These are phyloP conservation scores for Meda fulgida DNA, from an alignment of 2,797 vertebrate genomes.

Conservation along the genomic window DNA sequence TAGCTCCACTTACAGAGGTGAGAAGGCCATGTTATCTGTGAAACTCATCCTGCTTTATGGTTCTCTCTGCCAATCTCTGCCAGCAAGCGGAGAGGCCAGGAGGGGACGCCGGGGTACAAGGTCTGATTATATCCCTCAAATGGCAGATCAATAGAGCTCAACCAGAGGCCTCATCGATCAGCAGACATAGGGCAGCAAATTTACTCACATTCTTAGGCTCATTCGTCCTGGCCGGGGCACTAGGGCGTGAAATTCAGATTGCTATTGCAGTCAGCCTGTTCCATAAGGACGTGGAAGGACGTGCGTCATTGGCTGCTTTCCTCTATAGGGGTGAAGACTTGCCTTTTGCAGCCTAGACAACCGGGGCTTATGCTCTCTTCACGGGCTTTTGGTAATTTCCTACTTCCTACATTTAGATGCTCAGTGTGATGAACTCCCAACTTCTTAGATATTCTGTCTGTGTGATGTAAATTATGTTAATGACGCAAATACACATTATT, in stretches of 20 bases:
- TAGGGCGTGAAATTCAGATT: constrained; percentile 82
- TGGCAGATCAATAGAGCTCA: constrained; percentile 78
- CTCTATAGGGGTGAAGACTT: constrained; percentile 64
- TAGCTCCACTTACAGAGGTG: constrained; percentile 39
- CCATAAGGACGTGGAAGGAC: constrained; percentile 75
- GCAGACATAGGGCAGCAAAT: constrained; percentile 74
- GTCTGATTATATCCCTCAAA: constrained; percentile 67
- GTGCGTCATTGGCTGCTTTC: constrained; percentile 74
- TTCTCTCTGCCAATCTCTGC: constrained; percentile 13
- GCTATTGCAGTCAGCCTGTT: constrained; percentile 81
- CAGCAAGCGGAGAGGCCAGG: not conserved
- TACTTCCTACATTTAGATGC: not conserved
- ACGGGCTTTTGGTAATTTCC: not conserved
- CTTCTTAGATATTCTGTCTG: not conserved
- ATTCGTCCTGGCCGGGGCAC: constrained; percentile 71
- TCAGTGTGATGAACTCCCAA: not conserved
- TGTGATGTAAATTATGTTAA: not conserved
- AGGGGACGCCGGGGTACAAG: constrained; percentile 49
- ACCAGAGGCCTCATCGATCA: constrained; percentile 79
- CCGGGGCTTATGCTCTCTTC: constrained; percentile 21
- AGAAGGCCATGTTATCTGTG: constrained; percentile 28
- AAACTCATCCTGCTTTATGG: constrained; percentile 9
- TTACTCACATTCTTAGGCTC: constrained; percentile 74
- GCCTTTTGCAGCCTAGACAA: constrained; percentile 63
- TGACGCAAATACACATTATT: not conserved